A percentile compares a stretch with the other conserved stretches of the same genome.
Conservation (phyloP, 1,140 invertebrate genomes). For the Pissodes strobi region DNA sequence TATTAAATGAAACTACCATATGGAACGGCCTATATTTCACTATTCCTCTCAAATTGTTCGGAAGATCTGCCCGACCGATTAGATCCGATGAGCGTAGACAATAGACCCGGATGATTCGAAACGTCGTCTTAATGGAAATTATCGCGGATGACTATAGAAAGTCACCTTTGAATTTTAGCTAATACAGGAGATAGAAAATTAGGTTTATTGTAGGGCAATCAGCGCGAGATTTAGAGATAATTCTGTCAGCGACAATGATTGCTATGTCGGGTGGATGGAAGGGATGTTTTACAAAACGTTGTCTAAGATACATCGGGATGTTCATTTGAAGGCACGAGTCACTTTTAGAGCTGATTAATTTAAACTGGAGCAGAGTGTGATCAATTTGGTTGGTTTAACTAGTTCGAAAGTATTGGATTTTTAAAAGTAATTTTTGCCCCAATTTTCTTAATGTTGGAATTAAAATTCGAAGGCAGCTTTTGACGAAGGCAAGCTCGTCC, state of each 20-base stretch:
- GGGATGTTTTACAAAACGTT: no score
- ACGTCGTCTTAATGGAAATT: slow-evolving; percentile 30
- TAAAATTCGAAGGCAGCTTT: no score
- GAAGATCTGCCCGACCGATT: slow-evolving; percentile 27
- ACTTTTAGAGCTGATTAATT: no score
- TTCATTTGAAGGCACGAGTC: no score
- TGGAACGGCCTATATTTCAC: neutral
- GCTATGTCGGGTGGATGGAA: neutral
- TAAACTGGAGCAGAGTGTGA: no score
- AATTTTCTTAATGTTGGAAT: no score
- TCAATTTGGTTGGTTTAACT: no score
- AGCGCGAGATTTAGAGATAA: slow-evolving; percentile 11
- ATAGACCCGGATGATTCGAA: slow-evolving; percentile 32
- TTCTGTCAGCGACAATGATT: slow-evolving; percentile 6
- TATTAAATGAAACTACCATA: neutral
- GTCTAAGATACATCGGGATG: no score
- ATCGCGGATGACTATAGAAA: slow-evolving; percentile 27
- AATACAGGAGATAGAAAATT: slow-evolving; percentile 23
- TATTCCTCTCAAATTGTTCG: slow-evolving; percentile 25
- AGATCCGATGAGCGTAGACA: slow-evolving; percentile 13
- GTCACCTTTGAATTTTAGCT: slow-evolving; percentile 23
- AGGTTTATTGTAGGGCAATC: slow-evolving; percentile 32
- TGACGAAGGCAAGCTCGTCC: no score
- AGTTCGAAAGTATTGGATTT: no score
- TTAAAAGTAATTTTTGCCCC: no score